A percentile compares a stretch with the other conserved stretches of the same genome.
These are phyloP conservation scores for Actenoides hombroni DNA, from an alignment of 2,113 vertebrate genomes.

Conservation along the genomic window DNA sequence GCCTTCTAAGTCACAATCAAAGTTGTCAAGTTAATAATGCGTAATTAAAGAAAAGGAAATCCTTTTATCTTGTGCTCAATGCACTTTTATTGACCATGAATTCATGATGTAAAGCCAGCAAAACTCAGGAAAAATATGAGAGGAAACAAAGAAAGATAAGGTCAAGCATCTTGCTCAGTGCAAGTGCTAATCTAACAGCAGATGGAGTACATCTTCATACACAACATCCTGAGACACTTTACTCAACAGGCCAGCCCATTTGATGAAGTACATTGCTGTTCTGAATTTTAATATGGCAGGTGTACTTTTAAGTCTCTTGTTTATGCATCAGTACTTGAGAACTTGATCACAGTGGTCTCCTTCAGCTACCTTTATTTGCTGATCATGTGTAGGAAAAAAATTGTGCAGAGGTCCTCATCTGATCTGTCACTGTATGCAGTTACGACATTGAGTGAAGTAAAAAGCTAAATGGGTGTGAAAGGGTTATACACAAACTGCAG, in stretches of 20 bases:
- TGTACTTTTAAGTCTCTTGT: not conserved
- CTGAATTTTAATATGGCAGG: not conserved
- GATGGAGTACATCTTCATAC: not conserved
- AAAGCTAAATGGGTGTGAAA: not conserved
- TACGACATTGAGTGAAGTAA: not conserved
- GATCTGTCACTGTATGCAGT: not conserved
- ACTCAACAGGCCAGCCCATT: not conserved
- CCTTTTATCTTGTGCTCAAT: not conserved
- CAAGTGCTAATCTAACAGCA: not conserved
- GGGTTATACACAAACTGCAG: not conserved
- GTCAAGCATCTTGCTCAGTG: not conserved
- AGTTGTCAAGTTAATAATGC: not conserved
- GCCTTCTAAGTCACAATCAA: not conserved
- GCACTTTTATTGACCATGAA: not conserved
- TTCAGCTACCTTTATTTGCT: not conserved
- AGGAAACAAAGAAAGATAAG: not conserved
- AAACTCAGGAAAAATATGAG: not conserved
- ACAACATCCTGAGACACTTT: not conserved
- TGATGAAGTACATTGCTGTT: not conserved
- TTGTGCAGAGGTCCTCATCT: not conserved
- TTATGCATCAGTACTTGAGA: not conserved
- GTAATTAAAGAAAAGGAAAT: slow-evolving; percentile 10
- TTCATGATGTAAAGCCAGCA: not conserved
- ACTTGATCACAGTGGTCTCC: not conserved
- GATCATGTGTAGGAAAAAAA: not conserved